phyloP scores from a whole-genome alignment of 1,140 invertebrate species.

The Rhizoglyphus robini region DNA sequence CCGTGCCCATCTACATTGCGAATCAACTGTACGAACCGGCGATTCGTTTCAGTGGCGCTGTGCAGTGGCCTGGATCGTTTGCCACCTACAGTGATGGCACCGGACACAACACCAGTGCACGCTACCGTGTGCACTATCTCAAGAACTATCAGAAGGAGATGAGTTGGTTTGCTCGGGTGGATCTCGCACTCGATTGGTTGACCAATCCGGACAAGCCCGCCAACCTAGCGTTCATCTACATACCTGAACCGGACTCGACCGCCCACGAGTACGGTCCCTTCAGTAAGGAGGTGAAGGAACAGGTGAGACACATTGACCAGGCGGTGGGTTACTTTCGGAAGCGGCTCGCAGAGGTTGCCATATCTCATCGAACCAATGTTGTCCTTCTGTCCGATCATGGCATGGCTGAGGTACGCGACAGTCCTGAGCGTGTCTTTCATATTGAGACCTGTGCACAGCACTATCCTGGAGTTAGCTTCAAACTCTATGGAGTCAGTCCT shows the following conservation, averaged over 20 bases:
- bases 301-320: constrained; percentile 22
- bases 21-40: constrained; percentile 18
- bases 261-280: constrained; percentile 25
- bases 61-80: constrained; percentile 23
- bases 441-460: not conserved
- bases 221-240: constrained; percentile 25
- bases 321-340: constrained; percentile 27
- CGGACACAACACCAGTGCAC: not conserved
- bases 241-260: constrained; percentile 25
- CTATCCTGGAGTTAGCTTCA: not conserved
- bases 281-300: constrained; percentile 3
- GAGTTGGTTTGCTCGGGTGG: constrained; percentile 22
- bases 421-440: not conserved
- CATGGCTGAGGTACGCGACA: constrained; percentile 26
- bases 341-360: not conserved
- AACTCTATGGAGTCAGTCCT: constrained; percentile 25
- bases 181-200: constrained; percentile 22
- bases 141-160: constrained; percentile 13
- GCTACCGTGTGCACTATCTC: constrained; percentile 9
- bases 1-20: constrained; percentile 16
- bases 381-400: constrained; percentile 31
- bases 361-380: constrained; percentile 28
- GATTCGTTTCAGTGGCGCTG: constrained; percentile 19
- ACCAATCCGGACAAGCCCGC: constrained; percentile 20
- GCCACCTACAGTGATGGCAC: constrained; percentile 4